These are phyloP conservation scores for Heteronetta atricapilla DNA, from an alignment of 2,113 vertebrate species.

Conservation along the genomic window DNA sequence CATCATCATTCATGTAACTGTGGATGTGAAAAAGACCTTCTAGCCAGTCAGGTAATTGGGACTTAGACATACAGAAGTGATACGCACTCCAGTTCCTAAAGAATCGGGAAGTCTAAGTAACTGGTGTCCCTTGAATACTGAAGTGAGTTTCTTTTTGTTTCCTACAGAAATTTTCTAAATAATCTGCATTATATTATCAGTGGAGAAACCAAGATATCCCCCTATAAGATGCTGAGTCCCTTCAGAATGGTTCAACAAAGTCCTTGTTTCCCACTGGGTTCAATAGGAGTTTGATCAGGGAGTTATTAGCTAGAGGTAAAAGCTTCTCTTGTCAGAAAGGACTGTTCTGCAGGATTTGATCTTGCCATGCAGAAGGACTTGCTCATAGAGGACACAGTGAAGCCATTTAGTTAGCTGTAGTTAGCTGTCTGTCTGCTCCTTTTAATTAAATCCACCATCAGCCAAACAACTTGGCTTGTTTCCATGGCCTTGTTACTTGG, in stretches of 20 bases:
- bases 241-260: background rate
- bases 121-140: rapidly evolving
- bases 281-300: background rate
- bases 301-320: background rate
- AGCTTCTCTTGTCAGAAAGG: background rate
- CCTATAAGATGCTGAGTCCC: background rate
- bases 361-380: background rate
- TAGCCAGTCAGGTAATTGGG: background rate
- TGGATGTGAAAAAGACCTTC: background rate
- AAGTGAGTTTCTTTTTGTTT: background rate
- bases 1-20: background rate
- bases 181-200: too few species aligned
- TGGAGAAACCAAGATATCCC: background rate
- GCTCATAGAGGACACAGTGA: background rate
- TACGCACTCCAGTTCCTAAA: background rate
- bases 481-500: background rate
- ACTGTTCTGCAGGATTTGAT: background rate
- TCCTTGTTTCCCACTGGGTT: background rate
- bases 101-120: background rate
- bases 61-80: background rate
- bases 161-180: background rate
- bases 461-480: constrained; percentile 10
- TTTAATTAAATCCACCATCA: constrained; percentile 41
- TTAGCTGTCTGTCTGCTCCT: background rate
- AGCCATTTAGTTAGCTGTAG: background rate